Base-by-base conservation (phyloP, 2,797 vertebrate genomes). In the Percopsis omiscomaycus region DNA sequence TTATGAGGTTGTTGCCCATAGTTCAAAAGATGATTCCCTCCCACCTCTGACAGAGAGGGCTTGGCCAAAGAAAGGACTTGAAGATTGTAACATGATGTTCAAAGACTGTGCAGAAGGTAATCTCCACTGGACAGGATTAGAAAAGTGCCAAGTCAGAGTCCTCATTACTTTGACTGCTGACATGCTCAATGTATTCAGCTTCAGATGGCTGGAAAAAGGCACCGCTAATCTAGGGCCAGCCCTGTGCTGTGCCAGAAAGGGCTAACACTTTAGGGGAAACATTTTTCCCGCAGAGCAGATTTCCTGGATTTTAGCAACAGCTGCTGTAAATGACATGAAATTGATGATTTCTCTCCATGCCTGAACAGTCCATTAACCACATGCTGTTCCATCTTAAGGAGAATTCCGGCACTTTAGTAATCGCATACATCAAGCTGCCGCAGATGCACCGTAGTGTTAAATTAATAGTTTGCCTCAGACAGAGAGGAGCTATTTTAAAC, bases 91-190 rank as follows among this genome's bases (percentile, higher is more conserved):
- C 55, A 55, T 74, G 61, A 71, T 73, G 71, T 79, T 77, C 77
- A 85, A 70, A 86, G 74, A 73, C 65, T 74, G 68, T 78, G 68
- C 66, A 44, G 68, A 86, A 86, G 83, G 76, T 86, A 84, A 86
- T 86, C 82, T 46, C 13, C 51, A 53, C 71, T 78, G 83, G 81
- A 81, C 74, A 54, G 84, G 88, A 89, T 92, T 91, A 90, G 22
- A 75, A 74, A 86, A 82, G 72, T 77, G 73, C 68, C 72, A 72
- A 79, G 75, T 86, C 82, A 64, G 85, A 78, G 75, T 80, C 65
- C 73, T 83, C 78, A 68, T 81, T 66, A 27, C 73, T 56, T 50
- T 42, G 72, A 78, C 73, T 77, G 84, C 77, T 83, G 88, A 89
- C 84, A 70, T 64, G 75, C 61, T 65, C 54, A 56, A 68, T 42